These are phyloP conservation scores for Drosophila willistoni DNA, from an alignment of 1,140 invertebrate genomes.

Conservation along the genomic window DNA sequence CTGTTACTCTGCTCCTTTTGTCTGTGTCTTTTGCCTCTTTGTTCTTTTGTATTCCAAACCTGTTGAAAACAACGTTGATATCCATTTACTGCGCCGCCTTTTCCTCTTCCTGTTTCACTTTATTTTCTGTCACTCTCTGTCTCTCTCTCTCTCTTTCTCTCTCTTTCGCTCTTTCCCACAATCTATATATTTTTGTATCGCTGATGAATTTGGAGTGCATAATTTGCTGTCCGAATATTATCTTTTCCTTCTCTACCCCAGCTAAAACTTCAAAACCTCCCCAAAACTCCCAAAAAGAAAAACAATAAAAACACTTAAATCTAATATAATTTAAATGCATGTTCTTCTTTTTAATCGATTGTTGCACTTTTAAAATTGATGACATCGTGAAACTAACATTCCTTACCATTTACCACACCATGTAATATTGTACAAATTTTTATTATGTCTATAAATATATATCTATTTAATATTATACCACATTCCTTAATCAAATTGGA, in stretches of 20 bases:
- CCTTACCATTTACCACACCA: background rate
- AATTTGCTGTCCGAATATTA: conserved; percentile 32
- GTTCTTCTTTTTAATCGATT: conserved; percentile 11
- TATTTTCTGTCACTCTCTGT: conserved; percentile 33
- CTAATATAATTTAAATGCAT: conserved; percentile 20
- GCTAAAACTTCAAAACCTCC: background rate
- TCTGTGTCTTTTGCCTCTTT: conserved; percentile 70
- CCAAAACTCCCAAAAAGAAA: background rate
- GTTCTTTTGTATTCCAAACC: conserved; percentile 37
- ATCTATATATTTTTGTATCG: conserved; percentile 8
- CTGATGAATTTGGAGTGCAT: conserved; percentile 33
- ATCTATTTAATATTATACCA: background rate
- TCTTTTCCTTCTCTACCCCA: background rate
- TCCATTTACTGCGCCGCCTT: conserved; percentile 51
- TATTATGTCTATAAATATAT: too few relatives aligned
- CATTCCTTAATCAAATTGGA: conserved; percentile 24
- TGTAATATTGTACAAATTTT: background rate
- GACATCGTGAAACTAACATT: background rate
- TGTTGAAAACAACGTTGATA: conserved; percentile 55
- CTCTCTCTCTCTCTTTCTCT: conserved; percentile 25
- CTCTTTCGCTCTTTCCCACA: background rate
- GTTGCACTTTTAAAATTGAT: conserved; percentile 30
- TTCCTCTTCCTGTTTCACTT: conserved; percentile 38
- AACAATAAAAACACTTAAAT: conserved; percentile 37
- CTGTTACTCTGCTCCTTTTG: conserved; percentile 53